Conservation (phyloP, 1,140 invertebrate species). For the Prorops nasuta region DNA sequence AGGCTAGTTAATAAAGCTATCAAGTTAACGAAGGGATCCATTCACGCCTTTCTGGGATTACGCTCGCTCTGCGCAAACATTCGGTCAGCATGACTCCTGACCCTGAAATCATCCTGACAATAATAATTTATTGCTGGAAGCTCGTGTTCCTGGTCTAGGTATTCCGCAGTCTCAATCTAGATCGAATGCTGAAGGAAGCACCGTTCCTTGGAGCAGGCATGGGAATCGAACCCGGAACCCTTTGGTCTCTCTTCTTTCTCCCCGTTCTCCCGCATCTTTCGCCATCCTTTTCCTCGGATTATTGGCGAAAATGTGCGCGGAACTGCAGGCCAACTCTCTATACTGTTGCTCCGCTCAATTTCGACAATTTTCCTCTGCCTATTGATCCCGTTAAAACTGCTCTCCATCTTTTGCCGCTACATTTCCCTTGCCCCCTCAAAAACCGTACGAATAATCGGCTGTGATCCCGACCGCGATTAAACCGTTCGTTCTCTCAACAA, state of each 20-base stretch:
- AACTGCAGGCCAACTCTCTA: no score
- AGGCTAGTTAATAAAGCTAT: no score
- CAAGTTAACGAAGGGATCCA: neutral
- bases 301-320: no score
- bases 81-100: slow-evolving; percentile 5
- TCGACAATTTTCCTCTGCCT: no score
- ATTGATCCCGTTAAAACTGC: no score
- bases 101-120: neutral
- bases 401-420: no score
- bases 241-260: neutral
- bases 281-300: slow-evolving; percentile 8
- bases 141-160: neutral
- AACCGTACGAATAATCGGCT: no score
- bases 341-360: no score
- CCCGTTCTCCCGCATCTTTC: neutral
- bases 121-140: slow-evolving; percentile 10
- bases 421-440: no score
- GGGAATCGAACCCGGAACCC: slow-evolving; percentile 16
- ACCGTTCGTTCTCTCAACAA: no score
- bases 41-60: slow-evolving; percentile 40
- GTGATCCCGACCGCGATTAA: no score
- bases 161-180: slow-evolving; percentile 7
- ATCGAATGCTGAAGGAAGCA: slow-evolving; percentile 1
- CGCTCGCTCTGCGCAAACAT: slow-evolving; percentile 67
- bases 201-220: slow-evolving; percentile 1